Evolutionary conservation across 1,140 invertebrate species (phyloP).

Genomic region (Anagrus nilaparvatae): DNA sequence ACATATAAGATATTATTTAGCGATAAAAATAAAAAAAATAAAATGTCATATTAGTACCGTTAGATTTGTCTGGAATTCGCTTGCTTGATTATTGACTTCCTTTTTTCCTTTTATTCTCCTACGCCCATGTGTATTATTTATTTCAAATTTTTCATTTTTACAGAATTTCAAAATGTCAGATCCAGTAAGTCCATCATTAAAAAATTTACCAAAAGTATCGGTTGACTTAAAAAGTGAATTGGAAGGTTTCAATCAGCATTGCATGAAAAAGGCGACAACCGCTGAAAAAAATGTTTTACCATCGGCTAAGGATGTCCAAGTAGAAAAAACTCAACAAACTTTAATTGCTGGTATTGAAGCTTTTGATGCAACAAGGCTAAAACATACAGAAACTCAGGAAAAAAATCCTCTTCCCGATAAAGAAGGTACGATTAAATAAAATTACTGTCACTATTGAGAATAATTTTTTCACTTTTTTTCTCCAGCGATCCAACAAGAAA

Average conservation of each 20-base stretch:
- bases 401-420: slow-evolving; percentile 90
- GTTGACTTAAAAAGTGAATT: slow-evolving; percentile 78
- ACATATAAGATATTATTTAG: no score
- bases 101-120: not conserved
- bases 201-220: slow-evolving; percentile 83
- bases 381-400: slow-evolving; percentile 86
- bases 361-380: slow-evolving; percentile 73
- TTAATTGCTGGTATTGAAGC: slow-evolving; percentile 75
- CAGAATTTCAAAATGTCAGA: slow-evolving; percentile 44
- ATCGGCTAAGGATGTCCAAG: slow-evolving; percentile 77
- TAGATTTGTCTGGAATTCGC: not conserved
- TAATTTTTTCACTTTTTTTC: slow-evolving; percentile 7
- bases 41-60: no score
- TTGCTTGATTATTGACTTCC: not conserved
- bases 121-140: not conserved
- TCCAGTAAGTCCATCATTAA: slow-evolving; percentile 62
- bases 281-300: slow-evolving; percentile 81
- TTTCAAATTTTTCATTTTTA: slow-evolving; percentile 9
- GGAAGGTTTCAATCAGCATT: slow-evolving; percentile 73
- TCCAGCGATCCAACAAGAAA: slow-evolving; percentile 77
- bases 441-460: not conserved
- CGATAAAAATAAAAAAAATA: no score
- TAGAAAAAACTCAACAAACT: slow-evolving; percentile 78
- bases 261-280: slow-evolving; percentile 74
- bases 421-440: slow-evolving; percentile 69